phyloP scores from a whole-genome alignment of 2,113 vertebrate species.

The Spheniscus mendiculus region DNA sequence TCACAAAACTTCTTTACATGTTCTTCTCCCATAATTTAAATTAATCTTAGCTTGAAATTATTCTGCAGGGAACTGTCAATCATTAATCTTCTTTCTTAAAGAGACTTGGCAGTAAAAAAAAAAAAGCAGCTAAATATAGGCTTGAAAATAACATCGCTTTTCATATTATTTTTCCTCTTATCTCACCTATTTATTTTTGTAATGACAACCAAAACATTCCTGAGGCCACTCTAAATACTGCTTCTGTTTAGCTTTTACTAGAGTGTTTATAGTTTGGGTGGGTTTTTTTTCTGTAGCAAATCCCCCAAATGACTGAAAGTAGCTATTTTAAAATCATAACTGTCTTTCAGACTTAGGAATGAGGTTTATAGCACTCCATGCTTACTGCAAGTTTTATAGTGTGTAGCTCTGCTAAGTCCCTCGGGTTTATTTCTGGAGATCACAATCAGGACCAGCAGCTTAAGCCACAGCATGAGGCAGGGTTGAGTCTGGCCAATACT shows the following conservation, averaged over 20 bases:
- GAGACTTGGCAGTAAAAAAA: not conserved
- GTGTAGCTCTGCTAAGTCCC: not conserved
- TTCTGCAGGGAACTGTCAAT: slow-evolving; percentile 25
- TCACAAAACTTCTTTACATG: not conserved
- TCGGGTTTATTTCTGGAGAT: not conserved
- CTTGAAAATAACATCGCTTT: slow-evolving; percentile 29
- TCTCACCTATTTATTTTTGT: slow-evolving; percentile 44
- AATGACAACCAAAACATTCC: slow-evolving; percentile 29
- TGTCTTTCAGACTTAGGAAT: not conserved
- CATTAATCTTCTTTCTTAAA: slow-evolving; percentile 23
- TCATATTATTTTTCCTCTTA: not conserved
- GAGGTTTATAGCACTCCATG: not conserved
- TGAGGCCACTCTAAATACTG: not conserved
- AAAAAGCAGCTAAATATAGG: not conserved
- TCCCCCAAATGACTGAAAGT: not conserved
- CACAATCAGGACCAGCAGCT: not conserved
- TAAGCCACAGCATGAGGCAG: not conserved
- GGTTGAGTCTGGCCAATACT: not conserved
- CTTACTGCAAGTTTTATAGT: not conserved
- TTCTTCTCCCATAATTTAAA: slow-evolving; percentile 35
- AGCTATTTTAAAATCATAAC: slow-evolving; percentile 21
- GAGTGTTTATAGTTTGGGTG: not conserved
- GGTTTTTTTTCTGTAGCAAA: not conserved
- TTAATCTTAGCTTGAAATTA: slow-evolving; percentile 18
- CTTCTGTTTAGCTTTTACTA: not conserved